A percentile compares a stretch with the other conserved stretches of the same genome.
phyloP scores from a whole-genome alignment of 2,888 invertebrate species.

The Neoascia interrupta region DNA sequence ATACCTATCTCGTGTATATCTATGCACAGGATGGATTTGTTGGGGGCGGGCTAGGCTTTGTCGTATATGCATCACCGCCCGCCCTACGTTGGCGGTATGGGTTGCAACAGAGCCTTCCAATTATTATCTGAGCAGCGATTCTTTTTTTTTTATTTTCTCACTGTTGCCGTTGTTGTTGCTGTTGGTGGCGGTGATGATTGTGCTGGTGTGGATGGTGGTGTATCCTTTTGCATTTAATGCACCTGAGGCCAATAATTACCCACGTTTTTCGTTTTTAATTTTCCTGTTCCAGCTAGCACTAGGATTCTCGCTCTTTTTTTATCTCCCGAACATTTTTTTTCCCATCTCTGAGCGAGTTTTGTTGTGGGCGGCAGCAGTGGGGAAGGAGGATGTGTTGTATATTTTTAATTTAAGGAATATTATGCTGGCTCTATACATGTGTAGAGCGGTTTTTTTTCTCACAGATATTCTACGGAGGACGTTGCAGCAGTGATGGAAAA shows the following conservation, averaged over 20 bases:
- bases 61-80: slow-evolving; percentile 58
- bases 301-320: slow-evolving; percentile 48
- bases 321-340: slow-evolving; percentile 4
- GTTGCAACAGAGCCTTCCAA: slow-evolving; percentile 59
- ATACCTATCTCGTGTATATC: background rate
- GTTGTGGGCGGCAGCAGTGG: background rate
- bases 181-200: background rate
- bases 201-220: slow-evolving; percentile 58
- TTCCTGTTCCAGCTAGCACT: slow-evolving; percentile 70
- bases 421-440: slow-evolving; percentile 40
- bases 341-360: slow-evolving; percentile 24
- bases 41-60: slow-evolving; percentile 34
- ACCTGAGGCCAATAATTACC: slow-evolving; percentile 74
- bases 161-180: slow-evolving; percentile 45
- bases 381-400: slow-evolving; percentile 37
- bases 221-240: slow-evolving; percentile 71
- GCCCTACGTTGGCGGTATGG: slow-evolving; percentile 24
- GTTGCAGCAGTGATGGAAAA: slow-evolving; percentile 12
- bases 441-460: no score
- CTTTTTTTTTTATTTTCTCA: slow-evolving; percentile 56
- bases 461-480: slow-evolving; percentile 12
- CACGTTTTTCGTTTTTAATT: slow-evolving; percentile 73
- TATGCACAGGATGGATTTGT: slow-evolving; percentile 12
- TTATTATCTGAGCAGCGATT: slow-evolving; percentile 59
- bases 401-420: slow-evolving; percentile 67